Conservation (phyloP, 2,797 vertebrate genomes). For the Selene dorsalis region DNA sequence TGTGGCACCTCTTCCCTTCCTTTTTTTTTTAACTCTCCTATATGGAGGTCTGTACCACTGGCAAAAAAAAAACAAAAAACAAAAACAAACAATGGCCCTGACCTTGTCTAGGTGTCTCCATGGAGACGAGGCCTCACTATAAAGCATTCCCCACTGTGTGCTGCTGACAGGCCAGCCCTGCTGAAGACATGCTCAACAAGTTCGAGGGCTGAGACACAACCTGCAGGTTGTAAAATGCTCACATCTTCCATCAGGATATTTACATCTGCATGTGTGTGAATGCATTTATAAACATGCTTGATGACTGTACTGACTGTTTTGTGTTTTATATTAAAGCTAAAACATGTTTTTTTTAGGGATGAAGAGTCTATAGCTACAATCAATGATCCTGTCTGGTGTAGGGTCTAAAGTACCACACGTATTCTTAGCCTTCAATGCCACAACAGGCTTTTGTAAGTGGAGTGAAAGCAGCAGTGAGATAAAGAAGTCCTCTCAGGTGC, state of each 20-base stretch:
- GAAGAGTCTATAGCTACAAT: too few relatives aligned
- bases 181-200: slow-evolving; percentile 58
- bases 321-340: too few relatives aligned
- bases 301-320: background rate
- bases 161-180: slow-evolving; percentile 51
- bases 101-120: slow-evolving; percentile 83
- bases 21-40: slow-evolving; percentile 40
- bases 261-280: background rate
- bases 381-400: background rate
- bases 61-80: slow-evolving; percentile 53
- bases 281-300: background rate
- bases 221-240: slow-evolving; percentile 25
- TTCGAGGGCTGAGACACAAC: slow-evolving; percentile 42
- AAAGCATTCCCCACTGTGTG: slow-evolving; percentile 78
- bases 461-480: slow-evolving; percentile 22
- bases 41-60: slow-evolving; percentile 25
- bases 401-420: background rate
- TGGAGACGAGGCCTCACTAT: slow-evolving; percentile 78
- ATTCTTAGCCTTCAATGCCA: background rate
- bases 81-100: slow-evolving; percentile 79
- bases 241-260: background rate
- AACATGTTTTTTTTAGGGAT: too few relatives aligned
- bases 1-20: background rate
- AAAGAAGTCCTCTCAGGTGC: slow-evolving; percentile 24
- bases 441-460: background rate